Evolutionary conservation across 2,113 vertebrate genomes (phyloP).

Genomic region (Laterallus jamaicensis): DNA sequence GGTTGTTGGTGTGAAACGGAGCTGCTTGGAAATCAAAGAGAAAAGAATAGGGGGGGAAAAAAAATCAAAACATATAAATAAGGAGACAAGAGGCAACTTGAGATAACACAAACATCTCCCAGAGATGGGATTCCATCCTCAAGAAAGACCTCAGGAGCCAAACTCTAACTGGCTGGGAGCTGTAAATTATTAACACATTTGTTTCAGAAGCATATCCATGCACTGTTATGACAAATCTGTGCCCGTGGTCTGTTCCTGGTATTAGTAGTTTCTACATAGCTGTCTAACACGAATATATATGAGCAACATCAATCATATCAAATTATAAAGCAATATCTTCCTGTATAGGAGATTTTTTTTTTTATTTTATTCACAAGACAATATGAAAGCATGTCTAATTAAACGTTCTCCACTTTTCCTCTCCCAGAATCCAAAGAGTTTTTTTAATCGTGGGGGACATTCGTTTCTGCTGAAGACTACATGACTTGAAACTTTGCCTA

Average conservation of each 20-base stretch:
- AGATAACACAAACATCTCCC: conserved; percentile 48
- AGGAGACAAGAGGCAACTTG: conserved; percentile 59
- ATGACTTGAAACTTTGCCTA: conserved; percentile 52
- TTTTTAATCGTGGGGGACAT: conserved; percentile 26
- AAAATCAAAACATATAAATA: conserved; percentile 30
- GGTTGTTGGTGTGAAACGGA: neutral
- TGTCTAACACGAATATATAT: conserved; percentile 40
- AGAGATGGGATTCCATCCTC: conserved; percentile 36
- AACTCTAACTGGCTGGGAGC: conserved; percentile 28
- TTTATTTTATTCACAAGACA: neutral
- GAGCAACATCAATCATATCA: conserved; percentile 62
- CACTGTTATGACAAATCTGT: conserved; percentile 44
- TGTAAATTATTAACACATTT: conserved; percentile 71
- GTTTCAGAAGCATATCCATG: conserved; percentile 43
- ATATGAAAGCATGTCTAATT: neutral
- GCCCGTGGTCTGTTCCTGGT: conserved; percentile 21
- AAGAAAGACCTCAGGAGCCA: conserved; percentile 42
- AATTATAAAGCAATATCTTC: conserved; percentile 58
- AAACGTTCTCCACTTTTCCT: conserved; percentile 21
- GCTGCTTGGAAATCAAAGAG: conserved; percentile 11
- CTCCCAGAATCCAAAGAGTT: neutral
- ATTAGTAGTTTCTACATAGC: conserved; percentile 51
- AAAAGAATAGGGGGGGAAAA: neutral
- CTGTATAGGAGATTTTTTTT: neutral
- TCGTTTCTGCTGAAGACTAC: conserved; percentile 40